phyloP scores from a whole-genome alignment of 2,113 vertebrate species.

The Glaucomys volans region DNA sequence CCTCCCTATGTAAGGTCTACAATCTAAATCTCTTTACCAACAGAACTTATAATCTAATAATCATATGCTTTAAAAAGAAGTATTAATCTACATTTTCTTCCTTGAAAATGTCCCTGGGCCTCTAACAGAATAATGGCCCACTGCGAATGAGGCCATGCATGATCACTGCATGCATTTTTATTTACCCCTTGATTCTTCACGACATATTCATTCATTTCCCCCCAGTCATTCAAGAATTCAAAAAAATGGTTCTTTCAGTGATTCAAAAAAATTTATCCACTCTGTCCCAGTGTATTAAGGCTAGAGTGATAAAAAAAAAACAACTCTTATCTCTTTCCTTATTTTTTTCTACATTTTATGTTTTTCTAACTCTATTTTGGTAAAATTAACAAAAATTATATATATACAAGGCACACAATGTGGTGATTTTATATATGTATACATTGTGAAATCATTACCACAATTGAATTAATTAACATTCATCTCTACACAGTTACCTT shows the following conservation, averaged over 20 bases:
- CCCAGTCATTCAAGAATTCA: background rate
- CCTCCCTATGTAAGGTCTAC: background rate
- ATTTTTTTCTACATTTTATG: background rate
- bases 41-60: no score
- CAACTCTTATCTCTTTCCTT: background rate
- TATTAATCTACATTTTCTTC: no score
- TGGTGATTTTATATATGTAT: background rate
- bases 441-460: background rate
- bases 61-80: no score
- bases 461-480: background rate
- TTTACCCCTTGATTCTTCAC: background rate
- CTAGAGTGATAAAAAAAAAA: background rate
- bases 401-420: background rate
- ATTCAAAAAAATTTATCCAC: constrained; percentile 16
- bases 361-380: background rate
- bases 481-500: background rate
- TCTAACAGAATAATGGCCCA: background rate
- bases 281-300: background rate
- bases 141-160: background rate
- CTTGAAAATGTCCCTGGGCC: background rate
- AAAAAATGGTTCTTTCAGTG: background rate
- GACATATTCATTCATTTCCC: background rate
- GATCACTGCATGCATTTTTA: background rate
- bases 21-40: no score
- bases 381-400: background rate